Evolutionary conservation across 2,113 vertebrate species (phyloP), one percentile per base, ranked within the genome.

Genomic region (Argyrosomus japonicus): DNA sequence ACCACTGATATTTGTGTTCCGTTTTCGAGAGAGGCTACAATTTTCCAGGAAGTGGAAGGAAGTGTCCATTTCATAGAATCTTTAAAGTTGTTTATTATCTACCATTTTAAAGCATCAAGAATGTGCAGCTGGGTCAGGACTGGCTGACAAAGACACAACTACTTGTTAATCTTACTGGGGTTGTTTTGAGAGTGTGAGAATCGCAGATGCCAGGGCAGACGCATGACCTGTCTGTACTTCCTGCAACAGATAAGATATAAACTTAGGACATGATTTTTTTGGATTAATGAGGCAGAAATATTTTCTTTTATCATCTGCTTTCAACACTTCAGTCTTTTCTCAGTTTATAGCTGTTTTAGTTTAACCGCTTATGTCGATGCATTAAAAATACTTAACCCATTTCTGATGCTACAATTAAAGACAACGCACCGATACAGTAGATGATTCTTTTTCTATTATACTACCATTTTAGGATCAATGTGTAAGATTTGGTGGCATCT

Each of bases 271-370:
- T 43, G 15, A 40, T 3, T 63, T 36, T 72, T 40, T 19, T 53
- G 19, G 5, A n/a, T 45, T 45, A 75, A 74, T 63, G 36, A 74
- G 25, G 13, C 58, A 6, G 13, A 60, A 23, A 56, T 23, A 47
- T 63, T 53, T 75, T 1, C 32, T 21, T 36, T 27, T 72, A 72
- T 80, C 25, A 63, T 79, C 43, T 61, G 64, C 45, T 74, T 67
- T 70, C n/a, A 77, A 56, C 51, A 67, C 13, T 47, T 23, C 1
- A 8, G 32, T 21, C 10, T 63, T 36, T 19, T 43, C 17, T 60
- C 1, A 32, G 5, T n/a, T 45, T 57, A 60, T 21, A 32, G 21
- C 27, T 1, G 15, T n/a, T 58, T 32, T 12, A n/a, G 23, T 68
- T 47, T 18, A 19, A 18, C 11, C 17, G 77, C 64, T 3, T 60